phyloP scores from a whole-genome alignment of 2,797 vertebrate species.

The Perodicticus potto region DNA sequence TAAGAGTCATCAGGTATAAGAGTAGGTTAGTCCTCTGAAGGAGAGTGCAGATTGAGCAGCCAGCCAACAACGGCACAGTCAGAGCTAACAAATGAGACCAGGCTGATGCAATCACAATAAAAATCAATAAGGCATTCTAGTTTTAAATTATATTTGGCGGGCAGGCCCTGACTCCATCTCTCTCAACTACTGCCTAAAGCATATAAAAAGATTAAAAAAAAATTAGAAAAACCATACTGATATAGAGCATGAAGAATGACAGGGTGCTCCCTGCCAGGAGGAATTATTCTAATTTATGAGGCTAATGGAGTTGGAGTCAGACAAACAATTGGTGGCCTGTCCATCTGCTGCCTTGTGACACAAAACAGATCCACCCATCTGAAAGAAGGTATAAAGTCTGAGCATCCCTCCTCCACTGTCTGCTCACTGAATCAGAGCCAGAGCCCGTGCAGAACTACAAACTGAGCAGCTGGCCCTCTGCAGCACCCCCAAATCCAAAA shows the following conservation, averaged over 20 bases:
- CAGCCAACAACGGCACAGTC: neutral
- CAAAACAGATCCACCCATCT: neutral
- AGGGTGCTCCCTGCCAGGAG: neutral
- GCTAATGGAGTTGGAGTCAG: conserved; percentile 22
- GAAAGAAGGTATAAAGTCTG: neutral
- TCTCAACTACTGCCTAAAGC: conserved; percentile 55
- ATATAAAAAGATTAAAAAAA: conserved; percentile 57
- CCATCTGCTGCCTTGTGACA: neutral
- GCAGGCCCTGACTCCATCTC: conserved; percentile 39
- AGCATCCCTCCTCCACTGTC: neutral
- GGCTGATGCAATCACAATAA: conserved; percentile 12
- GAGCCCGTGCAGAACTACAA: neutral
- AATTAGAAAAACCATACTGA: conserved; percentile 20
- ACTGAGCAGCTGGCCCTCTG: neutral
- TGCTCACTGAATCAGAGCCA: neutral
- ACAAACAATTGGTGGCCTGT: neutral
- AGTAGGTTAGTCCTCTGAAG: neutral
- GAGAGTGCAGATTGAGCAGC: neutral
- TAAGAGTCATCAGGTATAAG: neutral
- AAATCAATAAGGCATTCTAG: conserved; percentile 50
- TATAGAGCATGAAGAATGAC: neutral
- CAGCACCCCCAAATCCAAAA: neutral
- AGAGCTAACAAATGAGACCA: neutral
- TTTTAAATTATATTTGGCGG: conserved; percentile 53
- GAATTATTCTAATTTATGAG: conserved; percentile 10